Conservation (phyloP, 2,113 vertebrate species). For the Irena cyanogastra region DNA sequence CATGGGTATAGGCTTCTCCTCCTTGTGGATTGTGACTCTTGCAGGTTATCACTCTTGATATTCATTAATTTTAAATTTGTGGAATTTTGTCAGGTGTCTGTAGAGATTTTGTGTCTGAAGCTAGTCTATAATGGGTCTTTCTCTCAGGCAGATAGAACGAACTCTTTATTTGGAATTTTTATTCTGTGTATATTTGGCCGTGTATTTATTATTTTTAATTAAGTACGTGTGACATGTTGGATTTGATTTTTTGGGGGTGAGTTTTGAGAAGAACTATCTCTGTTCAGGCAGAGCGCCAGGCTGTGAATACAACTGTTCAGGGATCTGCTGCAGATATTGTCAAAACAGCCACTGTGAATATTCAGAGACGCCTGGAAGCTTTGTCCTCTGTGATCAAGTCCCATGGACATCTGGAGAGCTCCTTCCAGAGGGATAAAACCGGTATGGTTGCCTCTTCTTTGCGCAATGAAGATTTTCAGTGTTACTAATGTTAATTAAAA, state of each 20-base stretch:
- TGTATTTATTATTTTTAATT: background rate
- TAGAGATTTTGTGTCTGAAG: background rate
- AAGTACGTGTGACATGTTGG: background rate
- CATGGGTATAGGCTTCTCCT: background rate
- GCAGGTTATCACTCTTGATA: background rate
- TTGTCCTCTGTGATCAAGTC: slow-evolving; percentile 75
- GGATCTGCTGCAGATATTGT: slow-evolving; percentile 96
- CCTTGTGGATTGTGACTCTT: background rate
- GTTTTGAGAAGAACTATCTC: background rate
- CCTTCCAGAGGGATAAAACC: background rate
- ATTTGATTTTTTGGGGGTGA: background rate
- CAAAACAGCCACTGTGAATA: slow-evolving; percentile 91
- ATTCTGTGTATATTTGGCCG: background rate
- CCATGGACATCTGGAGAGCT: slow-evolving; percentile 77
- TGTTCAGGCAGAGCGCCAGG: slow-evolving; percentile 90
- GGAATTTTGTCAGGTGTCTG: background rate
- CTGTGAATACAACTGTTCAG: slow-evolving; percentile 94
- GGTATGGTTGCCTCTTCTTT: slow-evolving; percentile 39
- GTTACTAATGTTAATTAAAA: background rate
- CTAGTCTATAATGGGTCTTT: background rate
- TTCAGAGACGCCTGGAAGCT: slow-evolving; percentile 81
- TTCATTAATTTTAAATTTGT: background rate
- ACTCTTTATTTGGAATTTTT: background rate
- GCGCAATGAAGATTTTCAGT: background rate
- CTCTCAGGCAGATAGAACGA: background rate